These are phyloP conservation scores for Acrobasis repandana DNA, from an alignment of 2,888 invertebrate genomes.

Conservation along the genomic window DNA sequence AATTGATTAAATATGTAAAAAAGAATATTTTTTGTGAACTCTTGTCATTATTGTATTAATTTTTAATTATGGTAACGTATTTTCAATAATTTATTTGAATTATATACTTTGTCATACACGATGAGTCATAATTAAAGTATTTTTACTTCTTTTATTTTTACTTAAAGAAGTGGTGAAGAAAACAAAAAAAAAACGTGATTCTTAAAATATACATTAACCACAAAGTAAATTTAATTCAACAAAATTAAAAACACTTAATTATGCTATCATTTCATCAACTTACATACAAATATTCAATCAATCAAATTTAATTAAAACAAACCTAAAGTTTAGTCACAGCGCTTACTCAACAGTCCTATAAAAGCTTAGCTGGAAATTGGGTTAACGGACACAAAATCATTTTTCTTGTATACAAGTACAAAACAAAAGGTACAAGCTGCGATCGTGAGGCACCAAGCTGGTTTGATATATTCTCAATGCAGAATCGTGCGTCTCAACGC, in stretches of 20 bases:
- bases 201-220: too few relatives aligned
- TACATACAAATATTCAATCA: not conserved
- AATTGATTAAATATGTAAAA: not conserved
- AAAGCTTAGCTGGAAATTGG: constrained; percentile 44
- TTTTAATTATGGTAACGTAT: not conserved
- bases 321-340: not conserved
- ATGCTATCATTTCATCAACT: not conserved
- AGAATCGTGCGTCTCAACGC: constrained; percentile 69
- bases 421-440: constrained; percentile 65
- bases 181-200: too few relatives aligned
- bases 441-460: constrained; percentile 81
- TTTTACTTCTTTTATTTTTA: too few relatives aligned
- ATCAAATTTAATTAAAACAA: constrained; percentile 1
- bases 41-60: not conserved
- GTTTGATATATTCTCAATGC: constrained; percentile 72
- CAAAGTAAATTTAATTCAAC: too few relatives aligned
- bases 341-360: constrained; percentile 10
- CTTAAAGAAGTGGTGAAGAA: too few relatives aligned
- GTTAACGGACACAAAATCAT: constrained; percentile 63
- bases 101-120: too few relatives aligned
- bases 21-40: not conserved
- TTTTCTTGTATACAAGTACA: constrained; percentile 43
- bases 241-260: too few relatives aligned
- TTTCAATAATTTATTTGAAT: not conserved
- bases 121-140: too few relatives aligned